Conservation (phyloP, 2,113 vertebrate genomes). For the Takifugu flavidus region DNA sequence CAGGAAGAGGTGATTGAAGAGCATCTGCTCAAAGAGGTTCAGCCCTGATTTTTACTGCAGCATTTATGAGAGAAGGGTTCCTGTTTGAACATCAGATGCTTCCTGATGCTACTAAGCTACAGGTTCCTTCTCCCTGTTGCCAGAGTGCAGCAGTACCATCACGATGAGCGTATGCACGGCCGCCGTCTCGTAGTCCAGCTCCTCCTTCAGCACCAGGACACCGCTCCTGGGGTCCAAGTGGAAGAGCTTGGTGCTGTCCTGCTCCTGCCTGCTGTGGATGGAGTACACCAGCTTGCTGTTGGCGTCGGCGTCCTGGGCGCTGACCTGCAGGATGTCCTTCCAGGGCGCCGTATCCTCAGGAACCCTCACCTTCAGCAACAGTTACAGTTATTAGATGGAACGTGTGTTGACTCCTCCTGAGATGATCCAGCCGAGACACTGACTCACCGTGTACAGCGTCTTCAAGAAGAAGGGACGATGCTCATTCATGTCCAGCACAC, state of each 20-base stretch:
- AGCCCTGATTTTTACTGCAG: no score
- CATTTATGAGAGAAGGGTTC: no score
- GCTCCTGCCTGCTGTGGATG: conserved; percentile 84
- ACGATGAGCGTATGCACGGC: conserved; percentile 82
- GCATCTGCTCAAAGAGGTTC: no score
- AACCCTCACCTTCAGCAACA: conserved; percentile 64
- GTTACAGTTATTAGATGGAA: no score
- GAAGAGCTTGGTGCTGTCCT: conserved; percentile 81
- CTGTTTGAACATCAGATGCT: no score
- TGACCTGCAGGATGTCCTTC: conserved; percentile 84
- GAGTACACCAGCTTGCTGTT: conserved; percentile 88
- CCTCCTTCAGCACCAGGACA: conserved; percentile 79
- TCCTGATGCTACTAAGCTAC: no score
- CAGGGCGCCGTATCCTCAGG: conserved; percentile 86
- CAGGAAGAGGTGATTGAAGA: neutral
- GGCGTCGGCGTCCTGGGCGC: conserved; percentile 82
- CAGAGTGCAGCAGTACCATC: conserved; percentile 77
- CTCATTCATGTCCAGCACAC: conserved; percentile 87
- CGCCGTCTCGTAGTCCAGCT: conserved; percentile 80
- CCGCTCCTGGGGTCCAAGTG: conserved; percentile 89
- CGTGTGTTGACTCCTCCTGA: neutral
- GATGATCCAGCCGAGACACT: neutral
- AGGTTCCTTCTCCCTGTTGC: no score
- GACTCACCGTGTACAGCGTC: conserved; percentile 74
- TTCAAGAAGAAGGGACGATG: conserved; percentile 87